Evolutionary conservation across 2,113 vertebrate genomes (phyloP).

Genomic region (Amazona guildingii): DNA sequence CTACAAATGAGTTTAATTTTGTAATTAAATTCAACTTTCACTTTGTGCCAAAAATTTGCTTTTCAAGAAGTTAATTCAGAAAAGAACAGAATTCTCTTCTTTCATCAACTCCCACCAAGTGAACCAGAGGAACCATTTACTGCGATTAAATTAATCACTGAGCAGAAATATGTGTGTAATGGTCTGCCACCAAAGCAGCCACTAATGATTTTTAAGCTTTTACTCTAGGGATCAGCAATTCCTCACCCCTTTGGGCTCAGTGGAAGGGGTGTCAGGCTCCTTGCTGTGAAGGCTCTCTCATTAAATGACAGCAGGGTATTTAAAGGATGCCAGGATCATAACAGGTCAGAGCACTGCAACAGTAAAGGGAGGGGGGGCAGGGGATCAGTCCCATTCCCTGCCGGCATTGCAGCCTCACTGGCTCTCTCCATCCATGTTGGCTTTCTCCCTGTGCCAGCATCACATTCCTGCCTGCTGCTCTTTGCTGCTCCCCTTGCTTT

Average conservation of each 20-base stretch:
- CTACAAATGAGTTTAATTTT: neutral
- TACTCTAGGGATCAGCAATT: neutral
- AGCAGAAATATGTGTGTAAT: neutral
- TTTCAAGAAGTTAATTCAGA: neutral
- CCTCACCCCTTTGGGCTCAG: neutral
- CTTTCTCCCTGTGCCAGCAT: accelerated
- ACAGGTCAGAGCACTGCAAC: neutral
- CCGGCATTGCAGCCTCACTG: neutral
- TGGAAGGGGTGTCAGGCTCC: neutral
- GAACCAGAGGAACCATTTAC: neutral
- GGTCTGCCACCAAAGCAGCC: neutral
- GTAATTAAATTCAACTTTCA: conserved; percentile 16
- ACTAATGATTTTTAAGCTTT: neutral
- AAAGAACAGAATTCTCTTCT: neutral
- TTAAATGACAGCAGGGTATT: neutral
- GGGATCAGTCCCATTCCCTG: neutral
- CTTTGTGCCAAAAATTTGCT: neutral
- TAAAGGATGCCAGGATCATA: neutral
- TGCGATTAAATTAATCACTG: neutral
- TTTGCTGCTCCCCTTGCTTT: neutral
- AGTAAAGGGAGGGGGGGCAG: neutral
- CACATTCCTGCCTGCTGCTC: neutral
- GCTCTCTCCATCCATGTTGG: too few species aligned
- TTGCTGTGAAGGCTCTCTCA: accelerated
- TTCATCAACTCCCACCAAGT: neutral